Evolutionary conservation across 2,888 invertebrate genomes (phyloP), one percentile per base, ranked within the genome.

Genomic region (Meloe dianella): DNA sequence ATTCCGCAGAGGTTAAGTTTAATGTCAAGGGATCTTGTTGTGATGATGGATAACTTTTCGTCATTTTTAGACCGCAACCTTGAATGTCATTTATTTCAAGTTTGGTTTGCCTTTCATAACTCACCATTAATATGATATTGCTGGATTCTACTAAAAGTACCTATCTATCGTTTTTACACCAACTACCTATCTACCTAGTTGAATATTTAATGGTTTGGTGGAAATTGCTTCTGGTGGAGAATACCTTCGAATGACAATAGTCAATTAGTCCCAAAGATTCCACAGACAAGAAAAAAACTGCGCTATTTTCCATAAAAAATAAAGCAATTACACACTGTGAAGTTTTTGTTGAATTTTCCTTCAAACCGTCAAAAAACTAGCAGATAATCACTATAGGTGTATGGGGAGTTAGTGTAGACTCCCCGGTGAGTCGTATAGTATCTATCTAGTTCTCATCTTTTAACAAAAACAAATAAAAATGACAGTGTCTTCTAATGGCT

Each of bases 1-100:
- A 76, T 75, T 67, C 74, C 74, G 63, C 67, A 59, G 75, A 77
- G 75, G 74, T 75, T 74, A 73, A 75, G 73, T 75, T 73, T 74
- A 71, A 72, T 75, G 75, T 75, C 75, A 74, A 72, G 72, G 63
- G 72, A 73, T 70, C 71, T 73, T 57, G 17, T 47, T 65, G 66
- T 67, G 5, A 72, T 76, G 75, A 76, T 75, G 73, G 73, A 76
- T 76, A 64, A 73, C 67, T 61, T 71, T 72, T 69, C 57, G 71
- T 71, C 66, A 63, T 66, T 74, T 73, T 64, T 64, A 68, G 66
- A 71, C 67, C 67, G 64, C 69, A 71, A 66, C 74, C 72, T 75
- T 75, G 73, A 67, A 67, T 69, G 67, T 70, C 67, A 64, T 69
- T 70, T 67, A 67, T 35, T 58, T 47, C 41, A 61, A 54, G 61